A percentile compares a stretch with the other conserved stretches of the same genome.
Evolutionary conservation across 2,888 invertebrate species (phyloP).

Genomic region (Dryomyza anilis): DNA sequence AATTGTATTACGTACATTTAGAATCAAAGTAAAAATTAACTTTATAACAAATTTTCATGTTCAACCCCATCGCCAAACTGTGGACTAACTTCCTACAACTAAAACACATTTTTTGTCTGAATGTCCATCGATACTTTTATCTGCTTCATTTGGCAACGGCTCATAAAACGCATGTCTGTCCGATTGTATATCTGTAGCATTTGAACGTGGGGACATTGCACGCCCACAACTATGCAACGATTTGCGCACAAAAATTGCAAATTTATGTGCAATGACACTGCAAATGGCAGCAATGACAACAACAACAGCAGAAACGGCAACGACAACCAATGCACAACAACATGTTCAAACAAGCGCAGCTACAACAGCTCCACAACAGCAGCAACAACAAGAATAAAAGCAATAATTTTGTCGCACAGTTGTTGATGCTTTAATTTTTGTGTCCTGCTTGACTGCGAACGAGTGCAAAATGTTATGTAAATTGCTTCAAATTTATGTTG

Average conservation of each 20-base stretch:
- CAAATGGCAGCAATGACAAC: conserved; percentile 19
- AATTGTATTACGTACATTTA: no score
- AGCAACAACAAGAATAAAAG: background rate
- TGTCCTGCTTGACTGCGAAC: background rate
- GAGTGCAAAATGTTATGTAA: background rate
- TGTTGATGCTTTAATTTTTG: conserved; percentile 11
- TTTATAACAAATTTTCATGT: no score
- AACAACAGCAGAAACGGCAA: background rate
- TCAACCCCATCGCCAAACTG: no score
- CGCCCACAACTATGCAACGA: background rate
- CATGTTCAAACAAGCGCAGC: no score
- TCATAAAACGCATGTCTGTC: no score
- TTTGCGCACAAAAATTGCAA: conserved; percentile 18
- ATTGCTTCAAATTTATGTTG: conserved; percentile 16
- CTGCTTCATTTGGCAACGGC: no score
- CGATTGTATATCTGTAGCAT: no score
- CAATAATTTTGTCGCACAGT: background rate
- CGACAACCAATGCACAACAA: background rate
- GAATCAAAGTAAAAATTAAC: no score
- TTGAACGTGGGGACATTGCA: no score
- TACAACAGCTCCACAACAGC: background rate
- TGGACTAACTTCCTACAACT: no score
- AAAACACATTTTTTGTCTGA: no score
- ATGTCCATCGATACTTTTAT: no score
- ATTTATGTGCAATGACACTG: conserved; percentile 24